A percentile compares a stretch with the other conserved stretches of the same genome.
Conservation (phyloP, 1,140 invertebrate species). For the Eciton burchellii region DNA sequence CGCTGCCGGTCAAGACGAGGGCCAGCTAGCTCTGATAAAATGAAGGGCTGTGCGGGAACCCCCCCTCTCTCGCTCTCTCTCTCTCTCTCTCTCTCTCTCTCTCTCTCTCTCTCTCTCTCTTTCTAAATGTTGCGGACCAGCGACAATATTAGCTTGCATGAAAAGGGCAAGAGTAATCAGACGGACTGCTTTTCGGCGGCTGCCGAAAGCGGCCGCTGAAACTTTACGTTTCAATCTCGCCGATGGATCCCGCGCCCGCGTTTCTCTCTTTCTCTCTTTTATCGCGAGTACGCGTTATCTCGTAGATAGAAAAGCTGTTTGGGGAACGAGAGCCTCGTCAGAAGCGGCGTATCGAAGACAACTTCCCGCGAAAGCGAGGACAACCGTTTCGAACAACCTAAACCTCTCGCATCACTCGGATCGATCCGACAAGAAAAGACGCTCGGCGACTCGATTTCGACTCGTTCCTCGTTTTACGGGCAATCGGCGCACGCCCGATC, state of each 20-base stretch:
- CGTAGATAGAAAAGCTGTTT: background rate
- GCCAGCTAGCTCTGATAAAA: conserved; percentile 46
- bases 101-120: no score
- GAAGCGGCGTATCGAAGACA: no score
- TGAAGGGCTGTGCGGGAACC: conserved; percentile 30
- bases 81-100: no score
- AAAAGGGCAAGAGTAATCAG: conserved; percentile 42
- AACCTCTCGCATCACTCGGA: no score
- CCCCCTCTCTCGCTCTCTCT: no score
- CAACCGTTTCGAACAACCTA: no score
- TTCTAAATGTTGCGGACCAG: no score
- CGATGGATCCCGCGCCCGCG: background rate
- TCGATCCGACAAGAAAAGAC: background rate
- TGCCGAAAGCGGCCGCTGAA: conserved; percentile 17
- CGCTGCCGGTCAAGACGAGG: conserved; percentile 1
- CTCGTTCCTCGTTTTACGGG: no score
- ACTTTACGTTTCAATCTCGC: conserved; percentile 32
- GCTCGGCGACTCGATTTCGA: no score
- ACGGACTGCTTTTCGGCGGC: background rate
- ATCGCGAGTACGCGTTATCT: background rate
- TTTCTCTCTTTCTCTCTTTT: background rate
- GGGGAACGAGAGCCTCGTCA: background rate
- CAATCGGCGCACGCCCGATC: background rate
- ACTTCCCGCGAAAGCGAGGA: no score
- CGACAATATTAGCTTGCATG: no score